A percentile compares a stretch with the other conserved stretches of the same genome.
Conservation (phyloP, 2,113 vertebrate genomes). For the Anthoscopus minutus region DNA sequence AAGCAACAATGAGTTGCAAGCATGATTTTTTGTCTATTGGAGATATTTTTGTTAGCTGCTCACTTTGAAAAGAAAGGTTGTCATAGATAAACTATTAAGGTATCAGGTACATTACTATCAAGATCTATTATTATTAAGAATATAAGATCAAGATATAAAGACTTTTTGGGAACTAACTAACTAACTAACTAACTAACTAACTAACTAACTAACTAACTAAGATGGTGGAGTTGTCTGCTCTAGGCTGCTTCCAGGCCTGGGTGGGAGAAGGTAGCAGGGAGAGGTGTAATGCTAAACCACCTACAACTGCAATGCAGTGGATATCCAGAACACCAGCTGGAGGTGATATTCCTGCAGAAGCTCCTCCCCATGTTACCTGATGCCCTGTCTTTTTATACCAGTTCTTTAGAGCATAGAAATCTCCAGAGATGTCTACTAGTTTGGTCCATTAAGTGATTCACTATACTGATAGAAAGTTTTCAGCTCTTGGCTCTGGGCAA, state of each 20-base stretch:
- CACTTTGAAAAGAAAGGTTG: background rate
- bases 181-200: background rate
- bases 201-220: background rate
- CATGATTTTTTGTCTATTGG: background rate
- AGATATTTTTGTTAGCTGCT: background rate
- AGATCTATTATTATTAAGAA: background rate
- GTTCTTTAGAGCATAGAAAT: background rate
- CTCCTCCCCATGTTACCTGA: background rate
- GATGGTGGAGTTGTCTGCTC: background rate
- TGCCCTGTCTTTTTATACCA: background rate
- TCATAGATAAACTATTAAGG: background rate
- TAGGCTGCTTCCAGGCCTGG: background rate
- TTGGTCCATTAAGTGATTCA: background rate
- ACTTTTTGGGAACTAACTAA: background rate
- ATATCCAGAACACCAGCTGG: background rate
- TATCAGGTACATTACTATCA: background rate
- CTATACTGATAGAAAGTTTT: background rate
- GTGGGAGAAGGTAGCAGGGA: background rate
- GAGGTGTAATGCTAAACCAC: background rate
- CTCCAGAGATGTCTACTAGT: background rate
- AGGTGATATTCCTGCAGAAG: background rate
- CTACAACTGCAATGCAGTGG: background rate
- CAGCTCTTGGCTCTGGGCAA: background rate
- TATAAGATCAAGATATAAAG: background rate
- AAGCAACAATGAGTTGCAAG: background rate